These are phyloP conservation scores for Celastrina argiolus DNA, from an alignment of 2,888 invertebrate species.

Conservation along the genomic window DNA sequence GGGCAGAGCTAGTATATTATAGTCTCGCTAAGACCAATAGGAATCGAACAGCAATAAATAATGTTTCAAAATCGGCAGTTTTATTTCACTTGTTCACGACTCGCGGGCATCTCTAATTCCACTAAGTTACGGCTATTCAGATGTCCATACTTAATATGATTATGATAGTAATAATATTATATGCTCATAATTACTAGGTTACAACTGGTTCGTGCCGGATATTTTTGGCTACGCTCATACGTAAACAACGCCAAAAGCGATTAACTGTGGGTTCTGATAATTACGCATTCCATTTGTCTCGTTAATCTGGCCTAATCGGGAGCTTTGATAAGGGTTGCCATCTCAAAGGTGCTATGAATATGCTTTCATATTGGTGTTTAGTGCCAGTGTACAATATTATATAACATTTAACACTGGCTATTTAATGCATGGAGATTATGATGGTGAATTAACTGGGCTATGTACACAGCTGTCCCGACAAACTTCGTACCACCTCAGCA, in stretches of 20 bases:
- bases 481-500: no score
- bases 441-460: no score
- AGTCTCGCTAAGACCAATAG: no score
- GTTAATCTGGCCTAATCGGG: slow-evolving; percentile 66
- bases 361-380: slow-evolving; percentile 5
- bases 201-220: not conserved
- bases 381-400: not conserved
- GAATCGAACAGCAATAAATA: no score
- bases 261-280: slow-evolving; percentile 62
- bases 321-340: slow-evolving; percentile 65
- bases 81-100: no score
- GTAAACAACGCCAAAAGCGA: slow-evolving; percentile 42
- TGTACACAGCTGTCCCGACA: no score
- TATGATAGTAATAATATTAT: not conserved
- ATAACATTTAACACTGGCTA: not conserved
- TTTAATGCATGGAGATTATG: not conserved
- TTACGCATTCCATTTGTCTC: slow-evolving; percentile 74
- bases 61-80: no score
- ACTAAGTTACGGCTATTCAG: no score
- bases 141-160: not conserved
- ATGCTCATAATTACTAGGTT: slow-evolving; percentile 10
- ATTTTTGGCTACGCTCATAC: slow-evolving; percentile 7
- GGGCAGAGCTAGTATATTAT: no score
- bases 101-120: no score
- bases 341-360: slow-evolving; percentile 38